phyloP scores from a whole-genome alignment of 2,113 vertebrate species.

The Tor tambroides region DNA sequence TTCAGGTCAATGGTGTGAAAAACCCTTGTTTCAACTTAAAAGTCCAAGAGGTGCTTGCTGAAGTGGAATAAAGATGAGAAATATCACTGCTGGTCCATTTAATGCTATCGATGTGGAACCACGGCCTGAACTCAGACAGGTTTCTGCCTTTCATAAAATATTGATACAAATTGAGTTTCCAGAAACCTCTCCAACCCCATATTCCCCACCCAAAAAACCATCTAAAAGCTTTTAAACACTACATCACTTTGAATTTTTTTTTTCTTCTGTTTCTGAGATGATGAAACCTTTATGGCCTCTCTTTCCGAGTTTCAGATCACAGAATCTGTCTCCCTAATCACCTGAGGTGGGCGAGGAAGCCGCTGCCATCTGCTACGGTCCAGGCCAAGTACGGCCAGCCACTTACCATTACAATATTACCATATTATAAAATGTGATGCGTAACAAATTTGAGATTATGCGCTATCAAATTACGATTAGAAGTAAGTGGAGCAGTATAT shows the following conservation, averaged over 20 bases:
- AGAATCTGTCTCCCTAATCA: conserved; percentile 65
- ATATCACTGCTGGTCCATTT: conserved; percentile 13
- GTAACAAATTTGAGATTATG: conserved; percentile 71
- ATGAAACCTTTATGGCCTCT: not conserved
- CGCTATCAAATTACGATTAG: conserved; percentile 69
- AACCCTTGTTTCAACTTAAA: not conserved
- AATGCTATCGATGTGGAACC: not conserved
- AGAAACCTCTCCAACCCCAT: conserved; percentile 10
- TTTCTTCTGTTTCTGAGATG: not conserved
- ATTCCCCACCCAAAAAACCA: conserved; percentile 15
- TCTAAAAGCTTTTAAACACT: conserved; percentile 38
- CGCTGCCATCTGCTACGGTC: conserved; percentile 47
- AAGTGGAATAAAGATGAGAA: conserved; percentile 18
- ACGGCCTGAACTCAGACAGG: conserved; percentile 11
- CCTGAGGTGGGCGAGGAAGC: conserved; percentile 50
- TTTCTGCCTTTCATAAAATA: conserved; percentile 39
- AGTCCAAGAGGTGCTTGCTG: not conserved
- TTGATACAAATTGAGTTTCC: conserved; percentile 23
- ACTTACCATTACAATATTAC: conserved; percentile 48
- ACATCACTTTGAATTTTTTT: conserved; percentile 20
- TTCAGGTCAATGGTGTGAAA: conserved; percentile 27
- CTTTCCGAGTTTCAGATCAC: conserved; percentile 56
- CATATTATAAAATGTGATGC: conserved; percentile 65
- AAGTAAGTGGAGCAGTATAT: conserved; percentile 52
- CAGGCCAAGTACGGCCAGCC: conserved; percentile 49